Conservation (phyloP, 2,797 vertebrate species). For the Dromococcyx pavoninus region DNA sequence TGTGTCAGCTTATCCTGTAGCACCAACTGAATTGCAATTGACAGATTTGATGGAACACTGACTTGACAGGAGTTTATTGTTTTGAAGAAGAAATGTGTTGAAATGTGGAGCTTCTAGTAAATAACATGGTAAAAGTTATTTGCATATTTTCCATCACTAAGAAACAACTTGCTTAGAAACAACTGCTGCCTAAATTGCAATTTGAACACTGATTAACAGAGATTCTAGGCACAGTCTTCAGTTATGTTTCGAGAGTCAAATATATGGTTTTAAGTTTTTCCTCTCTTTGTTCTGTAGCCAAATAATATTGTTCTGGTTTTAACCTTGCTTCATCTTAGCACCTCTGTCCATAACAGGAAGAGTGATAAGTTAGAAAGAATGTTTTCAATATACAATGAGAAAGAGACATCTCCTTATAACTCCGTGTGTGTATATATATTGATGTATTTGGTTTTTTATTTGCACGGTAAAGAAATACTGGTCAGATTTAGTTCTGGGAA, state of each 20-base stretch:
- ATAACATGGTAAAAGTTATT: neutral
- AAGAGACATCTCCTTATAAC: neutral
- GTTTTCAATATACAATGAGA: neutral
- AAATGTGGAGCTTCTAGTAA: conserved; percentile 9
- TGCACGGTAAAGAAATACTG: neutral
- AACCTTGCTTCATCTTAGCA: neutral
- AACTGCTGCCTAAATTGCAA: neutral
- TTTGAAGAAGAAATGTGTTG: conserved; percentile 9
- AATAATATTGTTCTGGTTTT: neutral
- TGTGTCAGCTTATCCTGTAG: conserved; percentile 50
- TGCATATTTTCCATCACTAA: neutral
- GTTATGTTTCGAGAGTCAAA: neutral
- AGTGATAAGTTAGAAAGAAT: neutral
- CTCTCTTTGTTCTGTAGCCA: neutral
- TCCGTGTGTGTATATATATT: no score
- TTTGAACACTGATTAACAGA: neutral
- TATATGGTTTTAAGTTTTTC: neutral
- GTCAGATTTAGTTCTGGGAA: neutral
- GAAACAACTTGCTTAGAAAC: neutral
- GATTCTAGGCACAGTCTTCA: neutral
- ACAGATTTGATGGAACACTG: conserved; percentile 61
- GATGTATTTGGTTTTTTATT: no score
- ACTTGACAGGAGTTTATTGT: conserved; percentile 59
- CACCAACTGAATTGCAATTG: conserved; percentile 53
- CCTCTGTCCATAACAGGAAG: neutral